phyloP scores from a whole-genome alignment of 2,888 invertebrate genomes.

The Heteromyza rotundicornis region DNA sequence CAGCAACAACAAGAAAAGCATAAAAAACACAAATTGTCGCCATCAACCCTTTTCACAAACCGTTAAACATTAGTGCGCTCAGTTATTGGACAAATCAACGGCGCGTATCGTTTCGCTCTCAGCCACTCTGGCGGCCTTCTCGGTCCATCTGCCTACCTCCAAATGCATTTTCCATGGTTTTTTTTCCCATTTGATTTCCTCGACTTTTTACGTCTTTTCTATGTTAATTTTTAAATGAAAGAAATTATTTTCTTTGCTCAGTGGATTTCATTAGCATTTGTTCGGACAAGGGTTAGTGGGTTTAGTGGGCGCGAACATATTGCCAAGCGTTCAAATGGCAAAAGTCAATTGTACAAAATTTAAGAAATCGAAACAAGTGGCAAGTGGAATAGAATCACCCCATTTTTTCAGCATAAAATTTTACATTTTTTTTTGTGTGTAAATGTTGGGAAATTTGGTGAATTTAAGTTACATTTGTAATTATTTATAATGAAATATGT shows the following conservation, averaged over 20 bases:
- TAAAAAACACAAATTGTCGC: neutral
- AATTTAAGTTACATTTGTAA: no score
- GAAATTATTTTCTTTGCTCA: conserved; percentile 6
- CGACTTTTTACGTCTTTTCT: conserved; percentile 29
- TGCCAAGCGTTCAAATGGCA: neutral
- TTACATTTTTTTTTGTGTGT: no score
- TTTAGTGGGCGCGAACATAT: conserved; percentile 28
- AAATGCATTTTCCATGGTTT: neutral
- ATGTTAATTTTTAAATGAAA: conserved; percentile 22
- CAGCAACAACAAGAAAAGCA: neutral
- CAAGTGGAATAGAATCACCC: no score
- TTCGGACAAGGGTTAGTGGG: neutral
- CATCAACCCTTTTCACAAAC: conserved; percentile 30
- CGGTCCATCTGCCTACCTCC: neutral
- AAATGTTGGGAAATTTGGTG: no score
- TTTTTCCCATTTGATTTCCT: conserved; percentile 26
- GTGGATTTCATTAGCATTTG: conserved; percentile 15
- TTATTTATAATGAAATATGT: no score
- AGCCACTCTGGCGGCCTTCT: neutral
- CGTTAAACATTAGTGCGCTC: conserved; percentile 22
- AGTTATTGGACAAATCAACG: conserved; percentile 20
- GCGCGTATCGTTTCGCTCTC: neutral
- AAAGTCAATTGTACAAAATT: neutral
- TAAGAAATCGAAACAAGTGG: no score
- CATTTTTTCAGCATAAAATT: no score